Evolutionary conservation across 2,888 invertebrate genomes (phyloP), one percentile per base, ranked within the genome.

Genomic region (Liposcelis brunnea): DNA sequence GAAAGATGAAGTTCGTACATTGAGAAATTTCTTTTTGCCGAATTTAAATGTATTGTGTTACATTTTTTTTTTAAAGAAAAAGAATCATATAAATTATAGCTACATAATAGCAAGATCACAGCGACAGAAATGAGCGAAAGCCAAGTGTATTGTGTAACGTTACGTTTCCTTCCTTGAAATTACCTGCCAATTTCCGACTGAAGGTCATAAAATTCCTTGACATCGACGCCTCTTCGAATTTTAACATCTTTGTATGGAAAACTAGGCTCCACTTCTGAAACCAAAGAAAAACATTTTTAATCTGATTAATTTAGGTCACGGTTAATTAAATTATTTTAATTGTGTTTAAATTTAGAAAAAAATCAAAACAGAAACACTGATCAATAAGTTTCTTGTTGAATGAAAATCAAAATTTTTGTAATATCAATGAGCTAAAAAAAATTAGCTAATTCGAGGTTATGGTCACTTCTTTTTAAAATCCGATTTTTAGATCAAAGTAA

Each of bases 181-280:
- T 68, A 93, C 93, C 91, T 80, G 62, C 95, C 95, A 56, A 95
- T 80, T 67, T 95, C 89, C 47, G 83, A 77, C 55, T 85, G 75
- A 62, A 94, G 74, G 58, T 85, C 82, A 61, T 84, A 94, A 56
- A 77, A 73, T 55, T 85, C 80, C 60, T 87, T 82, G 54, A 93
- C 85, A 66, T 91, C 85, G 47, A 78, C 74, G 53, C 79, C 81
- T 52, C 82, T 75, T 62, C 81, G 80, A 55, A 94, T 78, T 52
- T 73, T 70, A 51, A 94, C 90, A 68, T 91, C 83, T 60, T 89
- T 74, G 59, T 77, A 77, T 8, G 89, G 83, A 66, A 94, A 94
- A 49, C 84, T 82, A 16, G 89, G 77, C 59, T 89, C 85, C 61
- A 87, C 68, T 66, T 86, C 89, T 89, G 74, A 18, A 75, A 70